These are phyloP conservation scores for Cosmia trapezina DNA, from an alignment of 2,888 invertebrate genomes.

Conservation along the genomic window DNA sequence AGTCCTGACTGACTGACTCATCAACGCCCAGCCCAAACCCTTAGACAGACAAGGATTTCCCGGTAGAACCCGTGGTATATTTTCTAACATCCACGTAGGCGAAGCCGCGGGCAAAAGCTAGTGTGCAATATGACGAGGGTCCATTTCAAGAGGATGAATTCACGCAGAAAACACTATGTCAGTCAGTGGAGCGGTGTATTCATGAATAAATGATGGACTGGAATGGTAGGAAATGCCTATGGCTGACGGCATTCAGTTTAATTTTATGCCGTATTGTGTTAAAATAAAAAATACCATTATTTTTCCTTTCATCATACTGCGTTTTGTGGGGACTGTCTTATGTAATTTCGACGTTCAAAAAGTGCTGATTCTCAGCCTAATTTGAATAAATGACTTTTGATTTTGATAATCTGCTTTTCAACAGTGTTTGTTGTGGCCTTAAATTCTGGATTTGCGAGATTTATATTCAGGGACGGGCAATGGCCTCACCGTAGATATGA, in stretches of 20 bases:
- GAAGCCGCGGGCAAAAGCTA: too few species aligned
- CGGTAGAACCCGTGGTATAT: too few species aligned
- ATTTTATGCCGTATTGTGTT: not conserved
- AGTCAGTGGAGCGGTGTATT: not conserved
- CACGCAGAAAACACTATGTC: not conserved
- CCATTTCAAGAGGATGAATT: constrained; percentile 13
- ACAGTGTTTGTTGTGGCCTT: not conserved
- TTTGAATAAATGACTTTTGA: too few species aligned
- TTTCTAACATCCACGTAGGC: too few species aligned
- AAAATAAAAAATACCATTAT: not conserved
- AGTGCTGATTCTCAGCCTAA: too few species aligned
- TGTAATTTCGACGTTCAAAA: too few species aligned
- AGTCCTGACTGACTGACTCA: too few species aligned
- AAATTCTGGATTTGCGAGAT: not conserved
- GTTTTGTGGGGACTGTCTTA: too few species aligned
- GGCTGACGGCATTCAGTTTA: too few species aligned
- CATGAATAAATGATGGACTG: too few species aligned
- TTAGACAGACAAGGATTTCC: too few species aligned
- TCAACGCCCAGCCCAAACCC: too few species aligned
- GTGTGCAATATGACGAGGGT: constrained; percentile 31
- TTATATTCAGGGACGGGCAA: not conserved
- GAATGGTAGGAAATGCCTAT: not conserved
- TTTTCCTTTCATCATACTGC: not conserved
- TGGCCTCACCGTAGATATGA: not conserved
- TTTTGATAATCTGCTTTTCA: not conserved